Conservation (phyloP, 2,113 vertebrate genomes). For the Sisor rabdophorus region DNA sequence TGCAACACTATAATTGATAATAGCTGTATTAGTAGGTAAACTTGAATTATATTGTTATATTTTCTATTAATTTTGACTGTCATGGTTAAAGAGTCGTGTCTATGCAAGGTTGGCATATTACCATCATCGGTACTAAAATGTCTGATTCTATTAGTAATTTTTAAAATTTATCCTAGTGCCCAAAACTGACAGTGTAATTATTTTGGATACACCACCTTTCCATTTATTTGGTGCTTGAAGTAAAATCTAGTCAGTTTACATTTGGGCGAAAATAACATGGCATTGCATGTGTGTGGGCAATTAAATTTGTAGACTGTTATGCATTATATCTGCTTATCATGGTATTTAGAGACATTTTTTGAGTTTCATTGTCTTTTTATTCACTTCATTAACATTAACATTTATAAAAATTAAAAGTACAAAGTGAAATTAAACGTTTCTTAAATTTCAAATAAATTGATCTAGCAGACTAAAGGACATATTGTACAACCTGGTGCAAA, state of each 20-base stretch:
- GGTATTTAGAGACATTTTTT: too few relatives aligned
- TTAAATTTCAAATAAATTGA: too few relatives aligned
- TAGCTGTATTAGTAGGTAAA: too few relatives aligned
- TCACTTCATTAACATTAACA: too few relatives aligned
- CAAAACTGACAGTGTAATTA: not conserved
- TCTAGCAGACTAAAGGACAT: too few relatives aligned
- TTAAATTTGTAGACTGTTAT: not conserved
- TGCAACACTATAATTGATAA: too few relatives aligned
- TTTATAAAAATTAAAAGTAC: too few relatives aligned
- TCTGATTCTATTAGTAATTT: not conserved
- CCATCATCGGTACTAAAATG: conserved; percentile 1
- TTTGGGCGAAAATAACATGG: not conserved
- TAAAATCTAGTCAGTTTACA: conserved; percentile 1
- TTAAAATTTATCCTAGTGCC: not conserved
- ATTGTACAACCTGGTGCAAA: too few relatives aligned
- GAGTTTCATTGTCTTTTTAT: too few relatives aligned
- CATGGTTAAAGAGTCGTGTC: not conserved
- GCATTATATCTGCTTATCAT: not conserved
- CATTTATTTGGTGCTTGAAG: conserved; percentile 1
- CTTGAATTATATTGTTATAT: too few relatives aligned
- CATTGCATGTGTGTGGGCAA: not conserved
- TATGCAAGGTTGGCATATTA: not conserved
- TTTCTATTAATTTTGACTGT: not conserved
- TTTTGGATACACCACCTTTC: not conserved
- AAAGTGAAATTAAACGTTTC: too few relatives aligned